These are phyloP conservation scores for Parelbella ahira DNA, from an alignment of 2,888 invertebrate genomes.

Conservation along the genomic window DNA sequence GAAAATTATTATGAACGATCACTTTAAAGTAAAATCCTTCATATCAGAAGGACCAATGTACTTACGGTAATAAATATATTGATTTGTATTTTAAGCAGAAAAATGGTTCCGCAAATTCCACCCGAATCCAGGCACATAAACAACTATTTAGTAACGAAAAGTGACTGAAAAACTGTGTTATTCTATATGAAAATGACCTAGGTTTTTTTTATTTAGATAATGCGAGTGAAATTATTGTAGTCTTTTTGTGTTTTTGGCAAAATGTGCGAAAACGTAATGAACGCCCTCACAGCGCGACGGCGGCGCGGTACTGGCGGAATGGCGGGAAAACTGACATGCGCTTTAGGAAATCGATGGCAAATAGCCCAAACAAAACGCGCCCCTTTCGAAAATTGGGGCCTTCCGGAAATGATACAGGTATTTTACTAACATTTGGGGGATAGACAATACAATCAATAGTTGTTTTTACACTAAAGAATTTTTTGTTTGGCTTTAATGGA, in stretches of 20 bases:
- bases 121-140: conserved; percentile 4
- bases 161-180: background rate
- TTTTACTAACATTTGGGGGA: conserved; percentile 6
- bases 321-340: conserved; percentile 69
- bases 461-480: no score
- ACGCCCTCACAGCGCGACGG: conserved; percentile 33
- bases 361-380: conserved; percentile 41
- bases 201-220: background rate
- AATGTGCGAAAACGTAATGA: conserved; percentile 30
- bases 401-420: conserved; percentile 14
- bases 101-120: conserved; percentile 12
- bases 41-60: no score
- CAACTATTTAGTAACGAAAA: background rate
- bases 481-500: no score
- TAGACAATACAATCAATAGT: conserved; percentile 2
- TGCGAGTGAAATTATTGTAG: conserved; percentile 1
- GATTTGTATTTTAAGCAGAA: conserved; percentile 18
- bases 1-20: no score
- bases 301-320: conserved; percentile 49
- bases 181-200: background rate
- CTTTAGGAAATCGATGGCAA: conserved; percentile 71
- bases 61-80: conserved; percentile 16
- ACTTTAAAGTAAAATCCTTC: no score
- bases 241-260: conserved; percentile 29
- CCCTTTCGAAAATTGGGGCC: conserved; percentile 34